Percentiles rank a stretch among this genome's conserved stretches.
These are phyloP conservation scores for Florisuga fusca DNA, from an alignment of 2,797 vertebrate genomes.

Conservation along the genomic window DNA sequence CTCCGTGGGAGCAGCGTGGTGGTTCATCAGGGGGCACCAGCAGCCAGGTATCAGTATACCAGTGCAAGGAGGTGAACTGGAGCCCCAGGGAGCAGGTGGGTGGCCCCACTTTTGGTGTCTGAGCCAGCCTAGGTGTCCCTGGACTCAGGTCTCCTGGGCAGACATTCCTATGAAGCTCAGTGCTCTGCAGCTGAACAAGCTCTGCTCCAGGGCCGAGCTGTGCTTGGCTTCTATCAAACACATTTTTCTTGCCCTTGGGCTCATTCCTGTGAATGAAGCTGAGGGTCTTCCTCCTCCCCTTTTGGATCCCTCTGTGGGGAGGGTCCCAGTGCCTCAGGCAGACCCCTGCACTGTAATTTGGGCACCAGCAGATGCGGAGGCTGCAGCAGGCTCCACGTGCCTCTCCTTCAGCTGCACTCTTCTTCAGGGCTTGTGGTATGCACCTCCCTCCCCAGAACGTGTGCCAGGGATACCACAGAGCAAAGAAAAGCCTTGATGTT, in stretches of 20 bases:
- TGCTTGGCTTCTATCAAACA: background rate
- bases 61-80: background rate
- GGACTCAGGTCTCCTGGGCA: background rate
- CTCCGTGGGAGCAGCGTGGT: accelerated
- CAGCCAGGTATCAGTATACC: accelerated
- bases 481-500: background rate
- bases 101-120: background rate
- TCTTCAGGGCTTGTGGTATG: background rate
- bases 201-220: background rate
- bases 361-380: background rate
- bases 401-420: background rate
- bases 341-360: background rate
- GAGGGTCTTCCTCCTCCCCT: background rate
- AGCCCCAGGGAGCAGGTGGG: background rate
- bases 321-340: background rate
- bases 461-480: background rate
- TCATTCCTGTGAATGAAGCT: background rate
- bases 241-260: background rate
- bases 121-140: background rate
- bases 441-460: background rate
- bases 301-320: background rate
- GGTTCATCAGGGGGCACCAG: background rate
- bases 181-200: too few species aligned
- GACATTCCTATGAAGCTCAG: background rate
- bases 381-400: background rate